phyloP scores from a whole-genome alignment of 2,797 vertebrate genomes.

The Falco cherrug region DNA sequence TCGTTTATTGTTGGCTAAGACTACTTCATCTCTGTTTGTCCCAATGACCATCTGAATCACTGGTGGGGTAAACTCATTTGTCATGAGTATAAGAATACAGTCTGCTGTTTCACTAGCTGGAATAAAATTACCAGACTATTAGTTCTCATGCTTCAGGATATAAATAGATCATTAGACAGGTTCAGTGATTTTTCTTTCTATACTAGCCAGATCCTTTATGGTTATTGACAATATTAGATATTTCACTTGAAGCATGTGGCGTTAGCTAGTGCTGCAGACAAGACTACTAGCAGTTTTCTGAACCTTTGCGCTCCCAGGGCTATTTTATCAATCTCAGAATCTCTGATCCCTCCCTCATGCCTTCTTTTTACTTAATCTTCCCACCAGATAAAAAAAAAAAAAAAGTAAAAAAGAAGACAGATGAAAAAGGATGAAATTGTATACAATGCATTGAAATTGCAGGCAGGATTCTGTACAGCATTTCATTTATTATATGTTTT shows the following conservation, averaged over 20 bases:
- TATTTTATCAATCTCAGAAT: not conserved
- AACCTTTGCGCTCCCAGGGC: not conserved
- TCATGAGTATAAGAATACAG: conserved; percentile 1
- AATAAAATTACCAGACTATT: conserved; percentile 41
- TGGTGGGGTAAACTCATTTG: conserved; percentile 35
- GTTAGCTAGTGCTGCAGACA: not conserved
- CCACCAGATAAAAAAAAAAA: not conserved
- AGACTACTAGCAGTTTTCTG: not conserved
- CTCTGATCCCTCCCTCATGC: not conserved
- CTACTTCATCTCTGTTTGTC: conserved; percentile 12
- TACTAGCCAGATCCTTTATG: not conserved
- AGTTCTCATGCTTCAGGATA: conserved; percentile 20
- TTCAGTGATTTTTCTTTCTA: conserved; percentile 28
- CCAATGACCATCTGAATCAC: not conserved
- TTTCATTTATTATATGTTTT: not conserved
- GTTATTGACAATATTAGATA: not conserved
- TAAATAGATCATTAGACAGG: conserved; percentile 34
- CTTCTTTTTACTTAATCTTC: not conserved
- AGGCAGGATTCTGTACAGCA: not conserved
- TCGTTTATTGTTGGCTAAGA: not conserved
- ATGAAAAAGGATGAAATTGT: not conserved
- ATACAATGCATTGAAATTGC: not conserved
- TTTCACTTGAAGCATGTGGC: not conserved
- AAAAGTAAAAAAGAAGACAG: not conserved
- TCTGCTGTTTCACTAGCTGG: conserved; percentile 27